Base-by-base conservation (phyloP, 2,888 invertebrate species). In the Chrysina gloriosa region DNA sequence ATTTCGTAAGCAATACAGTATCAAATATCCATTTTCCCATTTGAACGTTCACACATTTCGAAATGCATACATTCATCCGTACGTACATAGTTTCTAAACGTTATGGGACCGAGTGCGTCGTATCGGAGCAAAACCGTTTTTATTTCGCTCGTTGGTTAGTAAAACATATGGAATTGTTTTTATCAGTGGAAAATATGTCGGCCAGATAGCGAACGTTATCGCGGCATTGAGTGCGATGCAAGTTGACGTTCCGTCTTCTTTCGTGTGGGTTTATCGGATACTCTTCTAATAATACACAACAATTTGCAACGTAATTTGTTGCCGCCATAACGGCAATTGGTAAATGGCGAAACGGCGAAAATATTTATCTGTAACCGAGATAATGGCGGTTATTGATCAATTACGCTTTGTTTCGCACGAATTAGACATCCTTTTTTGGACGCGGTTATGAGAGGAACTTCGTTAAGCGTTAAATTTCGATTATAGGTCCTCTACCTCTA, bases 131-230 rank as follows among this genome's bases (percentile, higher is more conserved):
- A 7, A 36, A 5, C 1, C 36, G 9, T 3, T 25, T 56, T 56
- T 56, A 39, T 36, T 56, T 9, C 36, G 14, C 25, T 14, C 23
- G 39, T 36, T 56, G 11, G 16, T 47, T 56, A n/a, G 54, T 27
- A 5, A 27, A 56, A 56, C 56, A 56, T 56, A 39, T 56, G 56
- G 36, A 56, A 39, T 23, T 36, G 56, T 39, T 56, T 50, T 56
- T 56, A 56, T 56, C 56, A 56, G 56, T 56, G 21, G 56, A 56
- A 36, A 56, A 36, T 56, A 39, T 39, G 56, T 56, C 36, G 56
- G 39, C 56, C 56, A 56, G 56, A 56, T 56, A 56, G 56, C 39
- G 14, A 56, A 56, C 25, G 56, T 56, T 56, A 56, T 56, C 56
- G 56, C 14, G n/a, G 11, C 11, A 5, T 47, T 23, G 56, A 56